Conservation (phyloP, 2,888 invertebrate species). For the Ashinkailepas kermadecensis region DNA sequence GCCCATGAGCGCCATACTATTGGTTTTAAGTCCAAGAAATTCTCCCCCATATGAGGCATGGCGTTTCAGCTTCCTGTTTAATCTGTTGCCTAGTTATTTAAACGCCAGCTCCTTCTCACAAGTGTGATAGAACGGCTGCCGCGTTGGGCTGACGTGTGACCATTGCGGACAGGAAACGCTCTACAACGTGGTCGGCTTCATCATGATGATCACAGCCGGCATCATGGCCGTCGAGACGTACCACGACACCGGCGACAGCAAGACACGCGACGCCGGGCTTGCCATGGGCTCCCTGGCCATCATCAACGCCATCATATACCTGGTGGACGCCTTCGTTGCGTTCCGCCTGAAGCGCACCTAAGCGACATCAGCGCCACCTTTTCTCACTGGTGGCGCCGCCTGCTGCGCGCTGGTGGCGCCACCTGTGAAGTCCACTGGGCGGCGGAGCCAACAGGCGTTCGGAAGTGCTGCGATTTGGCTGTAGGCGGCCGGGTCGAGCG, state of each 20-base stretch:
- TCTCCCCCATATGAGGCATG: too few species aligned
- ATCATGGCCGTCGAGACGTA: slow-evolving; percentile 35
- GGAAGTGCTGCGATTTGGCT: too few species aligned
- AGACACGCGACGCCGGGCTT: slow-evolving; percentile 33
- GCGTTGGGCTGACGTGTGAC: not conserved
- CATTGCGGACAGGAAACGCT: slow-evolving; percentile 1
- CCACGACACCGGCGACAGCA: slow-evolving; percentile 29
- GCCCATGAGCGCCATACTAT: too few species aligned
- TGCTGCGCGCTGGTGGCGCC: not conserved
- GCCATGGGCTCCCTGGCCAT: slow-evolving; percentile 35
- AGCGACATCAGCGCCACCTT: not conserved
- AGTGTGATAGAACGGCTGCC: not conserved
- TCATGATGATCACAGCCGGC: slow-evolving; percentile 35
- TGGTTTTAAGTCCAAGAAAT: too few species aligned
- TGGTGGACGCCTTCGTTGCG: slow-evolving; percentile 32
- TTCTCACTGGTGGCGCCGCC: not conserved
- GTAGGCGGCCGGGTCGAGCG: too few species aligned
- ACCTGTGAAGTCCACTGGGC: not conserved
- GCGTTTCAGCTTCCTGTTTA: too few species aligned
- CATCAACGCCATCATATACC: slow-evolving; percentile 35
- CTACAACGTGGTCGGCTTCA: slow-evolving; percentile 23
- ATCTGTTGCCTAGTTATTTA: too few species aligned
- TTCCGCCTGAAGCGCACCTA: slow-evolving; percentile 16
- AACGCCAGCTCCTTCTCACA: too few species aligned
- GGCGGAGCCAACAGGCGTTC: too few species aligned